Base-by-base conservation (phyloP, 2,797 vertebrate species). In the Clarias platycephalus region DNA sequence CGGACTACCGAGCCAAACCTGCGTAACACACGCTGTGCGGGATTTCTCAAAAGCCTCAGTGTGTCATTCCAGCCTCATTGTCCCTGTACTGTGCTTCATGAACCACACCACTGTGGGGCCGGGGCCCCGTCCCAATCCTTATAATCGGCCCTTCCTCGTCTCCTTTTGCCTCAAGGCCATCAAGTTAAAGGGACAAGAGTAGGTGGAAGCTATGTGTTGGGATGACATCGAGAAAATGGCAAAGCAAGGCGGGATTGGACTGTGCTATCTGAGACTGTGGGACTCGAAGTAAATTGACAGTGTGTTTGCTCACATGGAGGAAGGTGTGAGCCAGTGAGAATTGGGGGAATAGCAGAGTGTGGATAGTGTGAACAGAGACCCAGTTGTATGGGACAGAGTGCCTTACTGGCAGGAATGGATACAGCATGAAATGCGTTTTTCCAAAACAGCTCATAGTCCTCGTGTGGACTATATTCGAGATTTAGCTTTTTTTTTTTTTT, bases 51-150 rank as follows among this genome's bases (percentile, higher is more conserved):
- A 79, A 71, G 70, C 84, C 75, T 84, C 82, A 22, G 82, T 83
- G 62, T 63, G 62, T 85, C 87, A 81, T 83, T 87, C 55, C 80
- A 85, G 80, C 88, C 76, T 93, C 91, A 92, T 93, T 92, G 92
- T 93, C 92, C 93, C 94, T 87, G 93, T 92, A 93, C 94, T 94
- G 94, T 94, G 93, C 92, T 93, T 92, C 85, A 91, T 92, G 93
- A 92, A 94, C 94, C 93, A 94, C 93, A 93, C 90, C 94, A 94
- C 94, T 95, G 94, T 94, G 94, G 94, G 93, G 93, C 91, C 89
- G 90, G 91, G 93, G 90, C 91, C 90, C 91, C 77, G 75, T 87
- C 85, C 81, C 68, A 40, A 80, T 78, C 77, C 74, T 83, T 82
- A 80, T 26, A n/a, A 83, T 81, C 82, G 74, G 86, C 86, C 77